A percentile compares a stretch with the other conserved stretches of the same genome.
Evolutionary conservation across 1,140 invertebrate genomes (phyloP).

Genomic region (Diabrotica virgifera): DNA sequence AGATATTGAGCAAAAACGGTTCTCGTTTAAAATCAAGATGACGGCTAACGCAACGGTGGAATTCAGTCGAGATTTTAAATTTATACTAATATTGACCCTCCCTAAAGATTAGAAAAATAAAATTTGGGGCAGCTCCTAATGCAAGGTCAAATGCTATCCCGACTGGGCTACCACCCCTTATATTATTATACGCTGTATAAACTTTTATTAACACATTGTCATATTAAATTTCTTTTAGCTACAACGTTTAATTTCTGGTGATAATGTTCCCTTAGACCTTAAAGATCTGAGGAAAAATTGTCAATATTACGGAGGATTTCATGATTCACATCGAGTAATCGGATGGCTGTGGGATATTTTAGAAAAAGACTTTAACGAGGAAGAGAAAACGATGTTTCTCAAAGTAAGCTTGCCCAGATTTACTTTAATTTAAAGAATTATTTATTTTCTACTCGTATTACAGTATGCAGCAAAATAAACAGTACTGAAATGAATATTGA

Average conservation of each 20-base stretch:
- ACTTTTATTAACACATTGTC: neutral
- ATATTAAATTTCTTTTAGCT: conserved; percentile 53
- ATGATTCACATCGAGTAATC: conserved; percentile 96
- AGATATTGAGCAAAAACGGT: no score
- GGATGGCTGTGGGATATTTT: conserved; percentile 99
- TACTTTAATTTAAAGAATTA: neutral
- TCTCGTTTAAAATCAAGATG: no score
- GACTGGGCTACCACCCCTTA: no score
- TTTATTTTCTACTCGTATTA: neutral
- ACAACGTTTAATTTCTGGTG: conserved; percentile 86
- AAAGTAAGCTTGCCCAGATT: conserved; percentile 60
- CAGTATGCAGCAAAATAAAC: no score
- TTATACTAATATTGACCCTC: no score
- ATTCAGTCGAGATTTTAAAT: no score
- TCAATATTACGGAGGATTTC: conserved; percentile 99
- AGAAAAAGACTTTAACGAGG: conserved; percentile 89
- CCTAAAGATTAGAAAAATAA: no score
- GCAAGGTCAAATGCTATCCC: no score
- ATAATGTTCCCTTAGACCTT: conserved; percentile 87
- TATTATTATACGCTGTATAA: neutral
- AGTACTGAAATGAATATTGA: no score
- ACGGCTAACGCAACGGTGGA: no score
- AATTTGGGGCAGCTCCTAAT: no score
- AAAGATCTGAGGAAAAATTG: conserved; percentile 89
- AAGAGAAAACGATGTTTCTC: conserved; percentile 90